Percentiles rank a stretch among this genome's conserved stretches.
Conservation (phyloP, 2,113 vertebrate genomes). For the Pongo pygmaeus region DNA sequence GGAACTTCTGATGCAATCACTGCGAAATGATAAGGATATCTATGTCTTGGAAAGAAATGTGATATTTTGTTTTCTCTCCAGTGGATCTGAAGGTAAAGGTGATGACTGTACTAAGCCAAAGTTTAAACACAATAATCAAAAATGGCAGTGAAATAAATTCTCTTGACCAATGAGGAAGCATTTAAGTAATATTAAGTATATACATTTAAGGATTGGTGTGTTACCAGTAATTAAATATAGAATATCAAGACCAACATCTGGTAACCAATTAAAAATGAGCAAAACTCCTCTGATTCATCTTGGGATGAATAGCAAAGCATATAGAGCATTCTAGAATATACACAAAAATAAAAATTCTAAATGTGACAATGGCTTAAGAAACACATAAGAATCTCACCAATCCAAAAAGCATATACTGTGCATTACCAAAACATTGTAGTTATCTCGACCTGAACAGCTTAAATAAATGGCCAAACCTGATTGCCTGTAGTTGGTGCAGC, state of each 20-base stretch:
- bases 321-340: conserved; percentile 39
- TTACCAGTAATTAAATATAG: conserved; percentile 67
- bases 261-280: conserved; percentile 52
- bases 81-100: conserved; percentile 57
- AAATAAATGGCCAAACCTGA: conserved; percentile 98
- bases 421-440: conserved; percentile 31
- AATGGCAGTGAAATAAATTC: conserved; percentile 30
- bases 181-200: conserved; percentile 70
- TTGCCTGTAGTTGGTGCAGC: conserved; percentile 95
- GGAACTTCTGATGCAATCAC: conserved; percentile 36
- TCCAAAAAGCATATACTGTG: conserved; percentile 66
- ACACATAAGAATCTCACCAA: conserved; percentile 20
- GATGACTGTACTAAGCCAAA: conserved; percentile 52
- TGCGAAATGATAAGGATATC: conserved; percentile 47
- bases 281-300: conserved; percentile 60
- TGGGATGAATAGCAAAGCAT: conserved; percentile 58
- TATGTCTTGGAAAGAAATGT: conserved; percentile 63
- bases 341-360: conserved; percentile 1
- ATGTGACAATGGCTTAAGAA: neutral
- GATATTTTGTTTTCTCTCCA: conserved; percentile 40
- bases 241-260: conserved; percentile 64
- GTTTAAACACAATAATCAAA: conserved; percentile 18
- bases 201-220: conserved; percentile 77
- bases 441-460: conserved; percentile 80
- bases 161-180: conserved; percentile 62